A percentile compares a stretch with the other conserved stretches of the same genome.
Evolutionary conservation across 2,113 vertebrate genomes (phyloP).

Genomic region (Peromyscus leucopus): DNA sequence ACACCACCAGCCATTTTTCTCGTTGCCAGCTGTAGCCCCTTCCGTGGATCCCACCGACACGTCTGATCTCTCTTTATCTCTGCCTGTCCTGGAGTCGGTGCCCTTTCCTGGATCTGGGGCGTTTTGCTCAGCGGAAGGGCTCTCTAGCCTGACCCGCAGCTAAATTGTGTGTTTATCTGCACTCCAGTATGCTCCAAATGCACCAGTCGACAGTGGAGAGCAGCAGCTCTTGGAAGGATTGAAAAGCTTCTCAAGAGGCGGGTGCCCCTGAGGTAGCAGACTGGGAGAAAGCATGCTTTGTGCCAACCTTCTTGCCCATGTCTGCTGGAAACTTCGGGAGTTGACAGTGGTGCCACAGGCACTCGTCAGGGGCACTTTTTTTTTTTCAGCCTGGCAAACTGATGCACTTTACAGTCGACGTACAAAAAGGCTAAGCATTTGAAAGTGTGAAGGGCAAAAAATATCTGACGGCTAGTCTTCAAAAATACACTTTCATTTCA

Average conservation of each 20-base stretch:
- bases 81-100: slow-evolving; percentile 72
- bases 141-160: slow-evolving; percentile 83
- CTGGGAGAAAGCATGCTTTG: slow-evolving; percentile 86
- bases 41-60: slow-evolving; percentile 69
- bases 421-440: slow-evolving; percentile 91
- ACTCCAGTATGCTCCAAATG: slow-evolving; percentile 76
- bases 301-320: slow-evolving; percentile 85
- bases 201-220: slow-evolving; percentile 83
- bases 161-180: slow-evolving; percentile 85
- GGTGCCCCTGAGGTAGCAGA: slow-evolving; percentile 86
- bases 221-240: slow-evolving; percentile 80
- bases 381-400: slow-evolving; percentile 83
- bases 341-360: slow-evolving; percentile 86
- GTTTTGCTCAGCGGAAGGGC: slow-evolving; percentile 74
- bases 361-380: slow-evolving; percentile 84
- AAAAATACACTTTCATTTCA: slow-evolving; percentile 92
- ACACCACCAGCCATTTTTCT: neutral
- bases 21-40: neutral
- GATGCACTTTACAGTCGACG: slow-evolving; percentile 90
- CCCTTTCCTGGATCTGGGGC: slow-evolving; percentile 80
- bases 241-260: slow-evolving; percentile 86
- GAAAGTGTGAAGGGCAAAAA: slow-evolving; percentile 93
- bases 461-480: slow-evolving; percentile 91
- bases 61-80: slow-evolving; percentile 81
- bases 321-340: slow-evolving; percentile 78